phyloP scores from a whole-genome alignment of 2,797 vertebrate species.

The Lagocephalus sceleratus region DNA sequence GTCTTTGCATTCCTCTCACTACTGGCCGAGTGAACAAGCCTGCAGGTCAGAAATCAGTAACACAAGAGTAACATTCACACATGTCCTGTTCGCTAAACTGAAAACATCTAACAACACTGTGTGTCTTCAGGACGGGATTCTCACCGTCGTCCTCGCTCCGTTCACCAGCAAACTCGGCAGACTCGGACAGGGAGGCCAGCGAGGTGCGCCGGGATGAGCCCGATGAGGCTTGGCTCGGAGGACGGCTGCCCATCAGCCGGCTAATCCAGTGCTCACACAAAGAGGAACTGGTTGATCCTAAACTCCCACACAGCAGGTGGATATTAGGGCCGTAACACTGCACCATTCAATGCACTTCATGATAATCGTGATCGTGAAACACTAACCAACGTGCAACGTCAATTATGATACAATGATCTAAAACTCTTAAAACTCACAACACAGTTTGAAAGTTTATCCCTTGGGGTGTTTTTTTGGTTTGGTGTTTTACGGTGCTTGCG shows the following conservation, averaged over 20 bases:
- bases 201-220: conserved; percentile 95
- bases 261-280: conserved; percentile 98
- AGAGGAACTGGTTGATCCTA: conserved; percentile 97
- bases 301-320: conserved; percentile 7
- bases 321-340: no score
- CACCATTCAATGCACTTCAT: no score
- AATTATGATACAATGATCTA: no score
- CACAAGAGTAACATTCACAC: neutral
- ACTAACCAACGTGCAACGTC: no score
- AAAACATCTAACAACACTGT: neutral
- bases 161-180: conserved; percentile 89
- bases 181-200: conserved; percentile 91
- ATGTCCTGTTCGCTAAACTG: neutral
- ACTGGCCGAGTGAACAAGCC: conserved; percentile 89
- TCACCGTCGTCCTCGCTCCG: conserved; percentile 95
- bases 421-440: no score
- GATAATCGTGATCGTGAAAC: no score
- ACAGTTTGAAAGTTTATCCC: no score
- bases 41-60: conserved; percentile 30
- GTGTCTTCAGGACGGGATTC: conserved; percentile 2
- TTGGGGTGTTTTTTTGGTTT: no score
- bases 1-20: conserved; percentile 92
- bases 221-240: conserved; percentile 91
- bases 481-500: no score
- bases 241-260: conserved; percentile 91